Conservation (phyloP, 2,113 vertebrate genomes). For the Chloebia gouldiae region DNA sequence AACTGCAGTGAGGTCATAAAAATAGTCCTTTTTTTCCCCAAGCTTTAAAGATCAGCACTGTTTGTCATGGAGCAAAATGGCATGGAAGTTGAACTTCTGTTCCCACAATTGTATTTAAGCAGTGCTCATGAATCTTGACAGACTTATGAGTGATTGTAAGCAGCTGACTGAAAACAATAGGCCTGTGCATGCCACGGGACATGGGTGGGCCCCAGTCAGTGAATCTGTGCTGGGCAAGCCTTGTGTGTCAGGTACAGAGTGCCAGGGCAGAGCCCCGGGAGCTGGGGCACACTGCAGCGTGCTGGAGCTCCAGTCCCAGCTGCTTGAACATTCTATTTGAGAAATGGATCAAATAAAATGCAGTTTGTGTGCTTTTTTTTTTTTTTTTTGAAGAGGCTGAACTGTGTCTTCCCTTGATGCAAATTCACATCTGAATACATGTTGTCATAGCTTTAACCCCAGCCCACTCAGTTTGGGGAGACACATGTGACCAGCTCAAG, state of each 20-base stretch:
- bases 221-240: not conserved
- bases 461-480: not conserved
- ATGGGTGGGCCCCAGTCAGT: not conserved
- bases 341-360: not conserved
- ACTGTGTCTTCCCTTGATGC: not conserved
- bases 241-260: not conserved
- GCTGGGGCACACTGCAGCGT: not conserved
- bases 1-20: constrained; percentile 22
- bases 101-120: constrained; percentile 61
- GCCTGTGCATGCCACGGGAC: not conserved
- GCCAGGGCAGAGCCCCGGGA: not conserved
- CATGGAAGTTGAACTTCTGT: constrained; percentile 50
- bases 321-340: not conserved
- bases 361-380: not conserved
- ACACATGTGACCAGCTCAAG: not conserved
- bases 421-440: not conserved
- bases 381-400: not conserved
- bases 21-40: not conserved
- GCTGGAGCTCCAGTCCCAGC: not conserved
- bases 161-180: constrained; percentile 49
- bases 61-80: constrained; percentile 34
- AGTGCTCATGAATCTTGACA: constrained; percentile 51
- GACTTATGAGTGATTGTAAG: constrained; percentile 57
- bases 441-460: not conserved
- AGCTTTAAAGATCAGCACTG: constrained; percentile 34